Conservation (phyloP, 1,140 invertebrate genomes). For the Cydia amplana region DNA sequence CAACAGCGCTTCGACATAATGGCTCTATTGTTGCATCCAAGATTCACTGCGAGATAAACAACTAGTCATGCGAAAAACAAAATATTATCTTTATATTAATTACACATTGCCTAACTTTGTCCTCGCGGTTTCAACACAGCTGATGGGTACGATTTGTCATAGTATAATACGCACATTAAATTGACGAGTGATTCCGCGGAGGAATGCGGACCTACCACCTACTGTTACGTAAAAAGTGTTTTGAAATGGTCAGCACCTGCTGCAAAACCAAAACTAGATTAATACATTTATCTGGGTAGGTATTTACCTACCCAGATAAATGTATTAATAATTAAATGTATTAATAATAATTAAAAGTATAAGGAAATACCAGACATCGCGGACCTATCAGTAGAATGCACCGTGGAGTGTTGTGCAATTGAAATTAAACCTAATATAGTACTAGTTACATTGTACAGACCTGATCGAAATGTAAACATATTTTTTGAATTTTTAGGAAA, state of each 20-base stretch:
- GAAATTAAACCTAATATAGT: too few relatives aligned
- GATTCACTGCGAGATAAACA: constrained; percentile 52
- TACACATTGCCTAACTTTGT: constrained; percentile 49
- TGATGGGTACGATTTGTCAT: constrained; percentile 55
- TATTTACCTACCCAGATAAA: too few relatives aligned
- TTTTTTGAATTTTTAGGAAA: too few relatives aligned
- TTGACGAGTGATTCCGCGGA: constrained; percentile 46
- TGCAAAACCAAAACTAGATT: not conserved
- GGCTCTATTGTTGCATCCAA: constrained; percentile 59
- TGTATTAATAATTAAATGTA: too few relatives aligned
- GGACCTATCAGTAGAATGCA: too few relatives aligned
- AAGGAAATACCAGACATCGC: too few relatives aligned
- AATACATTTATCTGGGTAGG: too few relatives aligned
- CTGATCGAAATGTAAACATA: too few relatives aligned
- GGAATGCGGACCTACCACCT: constrained; percentile 50
- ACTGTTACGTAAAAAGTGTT: constrained; percentile 36
- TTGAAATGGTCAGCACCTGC: constrained; percentile 31
- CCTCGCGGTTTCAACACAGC: constrained; percentile 43
- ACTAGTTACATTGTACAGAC: too few relatives aligned
- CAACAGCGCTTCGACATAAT: constrained; percentile 55
- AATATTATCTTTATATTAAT: constrained; percentile 65
- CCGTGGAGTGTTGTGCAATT: too few relatives aligned
- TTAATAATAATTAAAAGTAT: too few relatives aligned
- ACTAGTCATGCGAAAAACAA: constrained; percentile 58
- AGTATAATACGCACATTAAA: constrained; percentile 51